phyloP scores from a whole-genome alignment of 1,140 invertebrate genomes.

The Arion vulgaris region DNA sequence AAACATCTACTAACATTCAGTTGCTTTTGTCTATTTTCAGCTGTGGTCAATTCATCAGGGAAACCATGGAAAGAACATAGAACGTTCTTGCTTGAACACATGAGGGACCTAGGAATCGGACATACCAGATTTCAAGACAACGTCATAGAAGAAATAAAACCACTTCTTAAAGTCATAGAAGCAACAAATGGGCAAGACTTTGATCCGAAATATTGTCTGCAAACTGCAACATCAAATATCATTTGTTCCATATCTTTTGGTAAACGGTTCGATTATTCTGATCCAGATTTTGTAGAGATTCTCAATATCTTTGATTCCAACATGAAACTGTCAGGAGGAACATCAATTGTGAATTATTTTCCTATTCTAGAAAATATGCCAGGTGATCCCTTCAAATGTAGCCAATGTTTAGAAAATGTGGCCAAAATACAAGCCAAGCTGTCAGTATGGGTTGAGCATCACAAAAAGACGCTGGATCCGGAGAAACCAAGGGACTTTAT shows the following conservation, averaged over 20 bases:
- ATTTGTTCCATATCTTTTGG: constrained; percentile 91
- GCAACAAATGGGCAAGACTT: constrained; percentile 30
- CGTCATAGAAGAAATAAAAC: constrained; percentile 77
- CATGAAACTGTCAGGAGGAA: constrained; percentile 44
- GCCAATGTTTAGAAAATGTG: constrained; percentile 43
- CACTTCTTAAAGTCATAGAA: constrained; percentile 40
- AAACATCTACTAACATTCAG: too few relatives aligned
- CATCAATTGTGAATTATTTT: constrained; percentile 50
- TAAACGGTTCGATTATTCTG: constrained; percentile 75
- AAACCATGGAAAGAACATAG: constrained; percentile 83
- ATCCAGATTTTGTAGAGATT: constrained; percentile 58
- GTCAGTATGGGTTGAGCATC: constrained; percentile 44
- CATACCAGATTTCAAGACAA: constrained; percentile 81
- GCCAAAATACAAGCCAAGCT: constrained; percentile 44
- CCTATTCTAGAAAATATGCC: constrained; percentile 48
- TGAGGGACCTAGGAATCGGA: constrained; percentile 83
- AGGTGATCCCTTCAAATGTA: constrained; percentile 50
- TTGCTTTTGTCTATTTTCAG: constrained; percentile 17
- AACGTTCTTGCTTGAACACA: constrained; percentile 80
- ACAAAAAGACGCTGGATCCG: constrained; percentile 47
- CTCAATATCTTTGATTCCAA: constrained; percentile 48
- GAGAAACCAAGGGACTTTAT: constrained; percentile 58
- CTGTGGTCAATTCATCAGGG: constrained; percentile 63
- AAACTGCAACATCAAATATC: constrained; percentile 77
- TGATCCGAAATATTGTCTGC: constrained; percentile 46